These are phyloP conservation scores for Diplosoma virens DNA, from an alignment of 23 tunicate species.

Conservation along the genomic window DNA sequence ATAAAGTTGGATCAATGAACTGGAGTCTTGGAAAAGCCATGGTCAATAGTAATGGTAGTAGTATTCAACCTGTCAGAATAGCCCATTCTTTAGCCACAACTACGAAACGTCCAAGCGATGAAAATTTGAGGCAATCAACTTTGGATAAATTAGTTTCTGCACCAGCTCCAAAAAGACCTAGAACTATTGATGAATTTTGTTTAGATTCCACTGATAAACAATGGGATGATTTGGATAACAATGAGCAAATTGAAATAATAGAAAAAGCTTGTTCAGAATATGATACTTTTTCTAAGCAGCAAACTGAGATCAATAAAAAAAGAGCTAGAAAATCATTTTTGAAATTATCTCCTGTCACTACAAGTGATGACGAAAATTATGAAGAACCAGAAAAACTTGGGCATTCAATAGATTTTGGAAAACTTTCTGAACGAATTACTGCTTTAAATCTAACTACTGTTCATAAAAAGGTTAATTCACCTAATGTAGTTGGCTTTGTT, in stretches of 20 bases:
- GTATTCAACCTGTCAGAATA: constrained; percentile 32
- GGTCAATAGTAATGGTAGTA: constrained; percentile 1
- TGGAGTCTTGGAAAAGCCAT: constrained; percentile 40
- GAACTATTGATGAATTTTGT: constrained; percentile 20
- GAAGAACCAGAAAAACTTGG: neutral
- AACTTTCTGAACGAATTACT: neutral
- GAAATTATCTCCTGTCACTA: neutral
- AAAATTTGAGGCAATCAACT: constrained; percentile 14
- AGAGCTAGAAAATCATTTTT: neutral
- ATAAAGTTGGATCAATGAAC: neutral
- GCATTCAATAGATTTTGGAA: neutral
- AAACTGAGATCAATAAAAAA: neutral
- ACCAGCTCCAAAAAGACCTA: constrained; percentile 19
- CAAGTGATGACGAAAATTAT: neutral
- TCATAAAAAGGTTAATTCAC: neutral
- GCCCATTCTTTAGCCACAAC: neutral
- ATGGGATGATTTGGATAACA: neutral
- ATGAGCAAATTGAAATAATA: neutral
- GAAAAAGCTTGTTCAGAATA: constrained; percentile 19
- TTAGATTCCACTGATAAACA: constrained; percentile 6
- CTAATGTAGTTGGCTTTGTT: constrained; percentile 10
- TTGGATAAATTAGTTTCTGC: constrained; percentile 2
- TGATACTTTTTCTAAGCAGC: constrained; percentile 3
- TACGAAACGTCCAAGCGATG: constrained; percentile 8
- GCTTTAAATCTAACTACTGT: neutral